Conservation (phyloP, 2,888 invertebrate species). For the Protodeltote pygarga region DNA sequence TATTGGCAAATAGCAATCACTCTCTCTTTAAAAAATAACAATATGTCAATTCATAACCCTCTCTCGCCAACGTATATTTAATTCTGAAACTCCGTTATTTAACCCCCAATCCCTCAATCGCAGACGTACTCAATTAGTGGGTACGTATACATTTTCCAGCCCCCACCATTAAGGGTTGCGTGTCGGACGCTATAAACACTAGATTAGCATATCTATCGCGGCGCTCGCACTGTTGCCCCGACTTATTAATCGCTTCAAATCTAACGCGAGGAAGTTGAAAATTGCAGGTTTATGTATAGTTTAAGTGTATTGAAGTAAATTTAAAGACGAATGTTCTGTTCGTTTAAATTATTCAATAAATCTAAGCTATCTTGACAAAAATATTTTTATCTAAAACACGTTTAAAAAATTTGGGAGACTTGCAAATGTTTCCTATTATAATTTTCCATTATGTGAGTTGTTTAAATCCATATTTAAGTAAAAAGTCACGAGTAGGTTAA, state of each 20-base stretch:
- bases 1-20: no score
- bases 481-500: no score
- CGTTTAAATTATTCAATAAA: no score
- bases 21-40: no score
- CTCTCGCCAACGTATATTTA: conserved; percentile 1
- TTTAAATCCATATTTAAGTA: no score
- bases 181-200: conserved; percentile 52
- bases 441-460: no score
- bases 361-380: no score
- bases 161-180: conserved; percentile 39
- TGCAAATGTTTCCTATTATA: no score
- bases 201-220: conserved; percentile 55
- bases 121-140: conserved; percentile 35
- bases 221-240: conserved; percentile 22
- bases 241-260: conserved; percentile 28
- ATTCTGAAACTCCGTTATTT: background rate
- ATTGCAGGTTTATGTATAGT: conserved; percentile 18
- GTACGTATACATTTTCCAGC: conserved; percentile 25
- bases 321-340: background rate
- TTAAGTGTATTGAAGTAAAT: conserved; percentile 7
- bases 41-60: background rate
- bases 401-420: no score
- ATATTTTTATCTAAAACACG: no score
- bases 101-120: conserved; percentile 29
- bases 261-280: conserved; percentile 12